Evolutionary conservation across 2,797 vertebrate species (phyloP), one percentile per base, ranked within the genome.

Genomic region (Liasis olivaceus): DNA sequence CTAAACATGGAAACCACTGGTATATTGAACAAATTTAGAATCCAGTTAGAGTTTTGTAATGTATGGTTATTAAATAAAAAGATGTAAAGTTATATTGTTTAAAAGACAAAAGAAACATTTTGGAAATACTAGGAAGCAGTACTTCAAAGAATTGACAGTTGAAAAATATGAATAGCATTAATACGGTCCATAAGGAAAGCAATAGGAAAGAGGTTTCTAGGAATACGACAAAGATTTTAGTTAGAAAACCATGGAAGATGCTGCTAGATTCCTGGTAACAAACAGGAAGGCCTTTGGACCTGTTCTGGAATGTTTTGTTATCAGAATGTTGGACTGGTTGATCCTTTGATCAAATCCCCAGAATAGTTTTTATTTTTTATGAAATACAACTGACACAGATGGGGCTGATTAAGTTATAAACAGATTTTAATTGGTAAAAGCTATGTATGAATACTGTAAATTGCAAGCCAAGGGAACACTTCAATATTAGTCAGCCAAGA

Each of bases 371-470:
- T 90, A 85, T 7, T 26, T 86, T 51, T 77, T 60, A 60, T 72
- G 84, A 91, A 91, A 87, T 47, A 59, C 77, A 69, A 31, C 17
- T 17, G 56, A 77, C 58, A 87, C 24, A 59, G 51, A 59, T 5
- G 51, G 85, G 51, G 66, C 86, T 91, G 24, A 91, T 91, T 91
- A 91, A 72, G 62, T 87, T 69, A 69, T 54, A 87, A 87, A 72
- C 2, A 56, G 22, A 87, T 87, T 87, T 91, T 87, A 91, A 91
- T 87, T 87, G 90, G n/a, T 87, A 69, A 87, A 87, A 58, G 63
- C 63, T 87, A 87, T 69, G n/a, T 72, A 87, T 87, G 63, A 72
- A 59, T 69, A 24, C n/a, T 91, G 54, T 69, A 85, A 87, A 86
- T 85, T 58, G 24, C 31, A 69, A 87, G 90, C 2, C 31, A 91